Conservation (phyloP, 2,113 vertebrate genomes). For the Ptyas mucosa region DNA sequence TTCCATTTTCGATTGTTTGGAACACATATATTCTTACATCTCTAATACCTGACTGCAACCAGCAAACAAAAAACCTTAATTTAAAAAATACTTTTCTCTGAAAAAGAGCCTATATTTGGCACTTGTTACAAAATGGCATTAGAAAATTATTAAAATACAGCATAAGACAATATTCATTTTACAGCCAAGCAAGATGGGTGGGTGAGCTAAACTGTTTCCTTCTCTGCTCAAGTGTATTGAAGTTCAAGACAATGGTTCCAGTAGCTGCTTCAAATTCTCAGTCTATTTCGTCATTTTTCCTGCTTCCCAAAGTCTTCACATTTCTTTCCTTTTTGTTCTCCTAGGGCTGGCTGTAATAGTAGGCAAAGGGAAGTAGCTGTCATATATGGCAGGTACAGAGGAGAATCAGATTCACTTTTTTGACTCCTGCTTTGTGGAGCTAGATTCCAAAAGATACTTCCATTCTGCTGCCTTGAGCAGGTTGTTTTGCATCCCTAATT, state of each 20-base stretch:
- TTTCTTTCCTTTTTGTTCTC: neutral
- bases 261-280: neutral
- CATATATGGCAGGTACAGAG: neutral
- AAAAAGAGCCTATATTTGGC: neutral
- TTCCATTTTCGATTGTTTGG: neutral
- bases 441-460: neutral
- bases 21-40: neutral
- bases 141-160: slow-evolving; percentile 20
- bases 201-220: neutral
- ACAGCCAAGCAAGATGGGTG: slow-evolving; percentile 2
- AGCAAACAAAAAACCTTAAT: neutral
- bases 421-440: neutral
- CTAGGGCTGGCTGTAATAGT: neutral
- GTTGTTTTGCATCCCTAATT: neutral
- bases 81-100: neutral
- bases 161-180: neutral
- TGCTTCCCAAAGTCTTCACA: neutral
- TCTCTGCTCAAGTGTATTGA: neutral
- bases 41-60: neutral
- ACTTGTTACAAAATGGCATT: slow-evolving; percentile 24
- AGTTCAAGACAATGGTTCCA: neutral
- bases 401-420: neutral
- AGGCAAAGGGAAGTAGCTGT: neutral
- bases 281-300: neutral
- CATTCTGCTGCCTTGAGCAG: neutral